Percentiles rank a stretch among this genome's conserved stretches.
Conservation (phyloP, 2,113 vertebrate genomes). For the Gallinago paraguaiae region DNA sequence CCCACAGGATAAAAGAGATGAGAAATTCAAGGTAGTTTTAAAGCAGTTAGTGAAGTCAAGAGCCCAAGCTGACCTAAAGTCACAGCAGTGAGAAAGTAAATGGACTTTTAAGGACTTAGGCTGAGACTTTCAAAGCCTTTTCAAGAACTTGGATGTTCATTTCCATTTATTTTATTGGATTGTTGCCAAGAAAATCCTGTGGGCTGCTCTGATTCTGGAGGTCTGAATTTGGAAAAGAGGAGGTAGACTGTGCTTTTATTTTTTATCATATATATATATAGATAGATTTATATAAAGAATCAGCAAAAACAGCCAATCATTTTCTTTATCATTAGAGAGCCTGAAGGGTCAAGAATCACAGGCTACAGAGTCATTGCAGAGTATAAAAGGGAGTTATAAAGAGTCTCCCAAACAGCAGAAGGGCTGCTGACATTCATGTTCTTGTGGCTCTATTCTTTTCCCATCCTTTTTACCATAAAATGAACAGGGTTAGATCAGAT, state of each 20-base stretch:
- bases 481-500: neutral
- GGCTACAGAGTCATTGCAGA: neutral
- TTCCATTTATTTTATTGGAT: conserved; percentile 6
- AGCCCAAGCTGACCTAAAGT: conserved; percentile 37
- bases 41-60: conserved; percentile 36
- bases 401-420: neutral
- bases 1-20: conserved; percentile 2
- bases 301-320: neutral
- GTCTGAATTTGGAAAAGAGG: neutral
- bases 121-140: conserved; percentile 42
- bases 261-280: neutral
- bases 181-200: conserved; percentile 29
- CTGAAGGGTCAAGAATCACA: neutral
- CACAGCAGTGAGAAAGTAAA: conserved; percentile 8
- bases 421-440: neutral
- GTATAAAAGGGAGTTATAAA: neutral
- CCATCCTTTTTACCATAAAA: neutral
- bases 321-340: neutral
- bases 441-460: neutral
- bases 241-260: neutral
- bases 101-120: neutral
- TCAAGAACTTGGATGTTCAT: conserved; percentile 7
- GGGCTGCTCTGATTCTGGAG: neutral
- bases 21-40: conserved; percentile 28
- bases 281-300: neutral